Conservation (phyloP, 2,888 invertebrate genomes). For the Falcaria lacertinaria region DNA sequence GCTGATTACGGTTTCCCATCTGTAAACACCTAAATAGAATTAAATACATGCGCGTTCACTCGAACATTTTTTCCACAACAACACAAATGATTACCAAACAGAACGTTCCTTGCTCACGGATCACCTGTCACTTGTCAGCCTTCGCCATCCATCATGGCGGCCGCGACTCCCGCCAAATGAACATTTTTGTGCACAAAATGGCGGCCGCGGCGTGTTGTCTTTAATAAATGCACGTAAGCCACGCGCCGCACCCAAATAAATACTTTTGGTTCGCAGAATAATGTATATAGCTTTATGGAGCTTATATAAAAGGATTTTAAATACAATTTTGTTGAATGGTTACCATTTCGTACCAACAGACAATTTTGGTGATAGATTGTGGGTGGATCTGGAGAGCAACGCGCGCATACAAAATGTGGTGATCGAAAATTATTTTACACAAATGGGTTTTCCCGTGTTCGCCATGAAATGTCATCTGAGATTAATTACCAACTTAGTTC, state of each 20-base stretch:
- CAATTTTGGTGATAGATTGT: not conserved
- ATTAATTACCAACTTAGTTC: no score
- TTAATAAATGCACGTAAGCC: slow-evolving; percentile 25
- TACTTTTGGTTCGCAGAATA: not conserved
- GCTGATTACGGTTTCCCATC: no score
- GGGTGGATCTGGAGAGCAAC: not conserved
- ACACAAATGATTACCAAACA: slow-evolving; percentile 41
- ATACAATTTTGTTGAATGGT: not conserved
- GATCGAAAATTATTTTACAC: no score
- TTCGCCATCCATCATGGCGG: slow-evolving; percentile 50
- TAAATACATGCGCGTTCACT: slow-evolving; percentile 9
- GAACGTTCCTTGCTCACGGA: slow-evolving; percentile 13
- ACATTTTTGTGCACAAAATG: slow-evolving; percentile 38
- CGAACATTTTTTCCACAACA: slow-evolving; percentile 28
- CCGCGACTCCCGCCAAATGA: slow-evolving; percentile 34
- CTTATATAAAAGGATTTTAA: not conserved
- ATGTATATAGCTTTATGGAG: not conserved
- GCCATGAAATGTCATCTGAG: no score
- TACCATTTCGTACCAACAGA: no score
- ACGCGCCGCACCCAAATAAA: slow-evolving; percentile 4
- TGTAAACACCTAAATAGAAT: not conserved
- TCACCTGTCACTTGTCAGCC: slow-evolving; percentile 46
- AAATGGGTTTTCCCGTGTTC: no score
- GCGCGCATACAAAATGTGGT: not conserved
- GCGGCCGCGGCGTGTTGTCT: slow-evolving; percentile 28